Evolutionary conservation across 2,888 invertebrate genomes (phyloP).

Genomic region (Drosophila quinaria): DNA sequence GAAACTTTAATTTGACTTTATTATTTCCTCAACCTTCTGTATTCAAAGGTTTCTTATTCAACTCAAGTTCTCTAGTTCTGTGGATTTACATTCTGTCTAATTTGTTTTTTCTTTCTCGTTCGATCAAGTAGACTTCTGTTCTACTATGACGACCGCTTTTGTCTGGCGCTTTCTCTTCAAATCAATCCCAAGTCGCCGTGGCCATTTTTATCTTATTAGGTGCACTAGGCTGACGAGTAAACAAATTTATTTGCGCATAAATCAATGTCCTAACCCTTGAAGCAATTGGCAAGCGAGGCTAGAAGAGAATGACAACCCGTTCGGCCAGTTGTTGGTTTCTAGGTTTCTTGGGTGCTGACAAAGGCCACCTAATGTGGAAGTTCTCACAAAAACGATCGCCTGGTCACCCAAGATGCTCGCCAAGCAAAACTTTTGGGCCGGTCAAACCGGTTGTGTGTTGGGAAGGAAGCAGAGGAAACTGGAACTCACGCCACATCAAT

Average conservation of each 20-base stretch:
- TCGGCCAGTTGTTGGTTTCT: conserved; percentile 61
- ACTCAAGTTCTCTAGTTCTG: not conserved
- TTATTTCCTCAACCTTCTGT: too few relatives aligned
- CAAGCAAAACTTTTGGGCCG: conserved; percentile 71
- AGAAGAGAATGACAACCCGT: conserved; percentile 55
- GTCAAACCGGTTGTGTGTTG: conserved; percentile 82
- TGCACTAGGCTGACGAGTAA: conserved; percentile 35
- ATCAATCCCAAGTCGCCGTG: not conserved
- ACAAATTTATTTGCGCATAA: conserved; percentile 64
- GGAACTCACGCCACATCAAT: conserved; percentile 70
- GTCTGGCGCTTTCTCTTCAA: not conserved
- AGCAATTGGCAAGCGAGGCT: conserved; percentile 41
- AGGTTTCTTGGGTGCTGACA: conserved; percentile 58
- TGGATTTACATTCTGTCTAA: not conserved
- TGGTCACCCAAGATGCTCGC: conserved; percentile 76
- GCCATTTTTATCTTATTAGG: conserved; percentile 14
- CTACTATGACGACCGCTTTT: too few relatives aligned
- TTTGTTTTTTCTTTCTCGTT: not conserved
- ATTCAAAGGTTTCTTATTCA: too few relatives aligned
- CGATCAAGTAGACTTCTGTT: not conserved
- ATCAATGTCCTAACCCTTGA: conserved; percentile 60
- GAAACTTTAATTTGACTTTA: too few relatives aligned
- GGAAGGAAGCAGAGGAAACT: conserved; percentile 42
- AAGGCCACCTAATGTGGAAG: conserved; percentile 70
- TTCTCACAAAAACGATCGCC: conserved; percentile 63